Evolutionary conservation across 2,888 invertebrate species (phyloP), one percentile per base, ranked within the genome.

Genomic region (Oxystoma pomonae): DNA sequence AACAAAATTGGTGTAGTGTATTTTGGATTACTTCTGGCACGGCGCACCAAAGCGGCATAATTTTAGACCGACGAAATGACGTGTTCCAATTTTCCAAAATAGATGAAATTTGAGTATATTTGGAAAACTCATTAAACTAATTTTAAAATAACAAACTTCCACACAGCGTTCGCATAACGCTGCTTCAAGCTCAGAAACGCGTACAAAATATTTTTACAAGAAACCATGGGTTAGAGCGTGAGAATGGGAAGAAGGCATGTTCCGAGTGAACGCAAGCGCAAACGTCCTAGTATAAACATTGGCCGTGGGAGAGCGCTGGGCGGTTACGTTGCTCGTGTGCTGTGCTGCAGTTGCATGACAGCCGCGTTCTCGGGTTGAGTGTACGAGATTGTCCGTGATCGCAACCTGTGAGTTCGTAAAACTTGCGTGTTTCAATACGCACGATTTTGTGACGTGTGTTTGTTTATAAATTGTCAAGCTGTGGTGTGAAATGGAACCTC

Each of bases 401-500:
- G 74, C 76, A 76, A 76, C 76, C 76, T 76, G 78, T 79, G 77
- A 72, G 75, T 55, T 55, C 65, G 55, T 57, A 22, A 61, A 35
- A 35, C 19, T 63, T 64, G 64, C 59, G 66, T 62, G 59, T 64
- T 66, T 62, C 58, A 57, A 60, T 62, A 64, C 63, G 65, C 63
- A 60, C 20, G 49, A 16, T 49, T 52, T 51, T 55, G 63, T 59
- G 60, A 60, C 64, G 66, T 60, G 64, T 64, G 61, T 66, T 64
- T 60, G 61, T 61, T 66, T 60, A 64, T 60, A 59, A n/a, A 65
- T 71, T 70, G 72, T 76, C 80, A 79, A 80, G 76, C 79, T 80
- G 80, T 80, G 79, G 78, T 78, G 77, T 76, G 86, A 86, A 82
- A 92, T 92, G 92, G 92, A 92, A 87, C 87, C 89, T 84, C 90